Percentiles rank a stretch among this genome's conserved stretches.
Conservation (phyloP, 2,888 invertebrate genomes). For the Phyllotreta striolata region DNA sequence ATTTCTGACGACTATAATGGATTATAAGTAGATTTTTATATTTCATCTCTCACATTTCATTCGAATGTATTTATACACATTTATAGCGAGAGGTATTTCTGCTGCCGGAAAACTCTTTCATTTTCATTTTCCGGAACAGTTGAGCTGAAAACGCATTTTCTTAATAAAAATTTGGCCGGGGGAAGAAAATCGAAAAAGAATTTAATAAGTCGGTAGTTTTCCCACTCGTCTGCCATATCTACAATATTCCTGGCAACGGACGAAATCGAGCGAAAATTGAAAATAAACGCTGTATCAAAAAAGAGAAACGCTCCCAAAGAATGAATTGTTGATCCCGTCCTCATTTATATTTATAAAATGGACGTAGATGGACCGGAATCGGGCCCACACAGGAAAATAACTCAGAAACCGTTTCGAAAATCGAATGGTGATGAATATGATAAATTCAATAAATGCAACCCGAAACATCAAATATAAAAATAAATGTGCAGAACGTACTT, state of each 20-base stretch:
- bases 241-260: slow-evolving; percentile 15
- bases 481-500: no score
- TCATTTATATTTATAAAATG: slow-evolving; percentile 42
- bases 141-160: no score
- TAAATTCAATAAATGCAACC: no score
- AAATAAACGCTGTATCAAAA: slow-evolving; percentile 23
- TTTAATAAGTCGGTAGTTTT: slow-evolving; percentile 2
- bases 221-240: background rate
- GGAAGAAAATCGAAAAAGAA: slow-evolving; percentile 1
- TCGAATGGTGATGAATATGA: background rate
- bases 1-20: no score
- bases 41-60: no score
- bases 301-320: slow-evolving; percentile 23
- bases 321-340: slow-evolving; percentile 33
- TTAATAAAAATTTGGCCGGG: background rate
- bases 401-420: slow-evolving; percentile 10
- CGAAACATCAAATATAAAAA: no score
- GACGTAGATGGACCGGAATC: slow-evolving; percentile 29
- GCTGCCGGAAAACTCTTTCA: no score
- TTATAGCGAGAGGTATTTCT: no score
- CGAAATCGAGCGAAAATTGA: slow-evolving; percentile 22
- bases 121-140: no score
- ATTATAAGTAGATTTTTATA: no score
- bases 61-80: no score
- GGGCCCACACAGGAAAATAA: slow-evolving; percentile 32